Conservation (phyloP, 2,888 invertebrate species). For the Xestobium rufovillosum region DNA sequence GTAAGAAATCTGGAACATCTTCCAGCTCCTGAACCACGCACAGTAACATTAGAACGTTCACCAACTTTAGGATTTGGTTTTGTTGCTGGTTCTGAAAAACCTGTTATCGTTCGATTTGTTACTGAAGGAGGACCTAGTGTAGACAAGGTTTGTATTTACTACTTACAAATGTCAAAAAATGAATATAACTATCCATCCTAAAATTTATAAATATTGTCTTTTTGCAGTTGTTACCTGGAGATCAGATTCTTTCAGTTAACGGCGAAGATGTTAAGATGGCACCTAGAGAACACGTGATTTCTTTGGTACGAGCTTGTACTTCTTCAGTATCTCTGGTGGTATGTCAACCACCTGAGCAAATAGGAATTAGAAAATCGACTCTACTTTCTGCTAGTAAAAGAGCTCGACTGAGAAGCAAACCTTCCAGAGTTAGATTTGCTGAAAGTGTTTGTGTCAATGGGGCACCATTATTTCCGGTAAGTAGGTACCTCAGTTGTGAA, state of each 20-base stretch:
- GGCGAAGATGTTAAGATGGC: slow-evolving; percentile 83
- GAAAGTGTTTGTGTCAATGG: slow-evolving; percentile 84
- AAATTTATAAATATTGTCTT: slow-evolving; percentile 12
- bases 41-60: slow-evolving; percentile 67
- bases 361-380: slow-evolving; percentile 65
- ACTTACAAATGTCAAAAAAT: background rate
- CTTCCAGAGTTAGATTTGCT: slow-evolving; percentile 80
- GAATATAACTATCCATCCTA: background rate
- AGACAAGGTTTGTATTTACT: slow-evolving; percentile 54
- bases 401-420: slow-evolving; percentile 70
- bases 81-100: slow-evolving; percentile 90
- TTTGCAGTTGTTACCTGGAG: slow-evolving; percentile 72
- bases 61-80: slow-evolving; percentile 85
- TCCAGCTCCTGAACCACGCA: slow-evolving; percentile 66
- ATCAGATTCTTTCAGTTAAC: slow-evolving; percentile 84
- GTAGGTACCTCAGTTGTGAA: too few species aligned
- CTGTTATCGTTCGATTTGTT: slow-evolving; percentile 84
- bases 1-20: slow-evolving; percentile 55
- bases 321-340: slow-evolving; percentile 69
- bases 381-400: slow-evolving; percentile 81
- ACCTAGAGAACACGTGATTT: slow-evolving; percentile 82
- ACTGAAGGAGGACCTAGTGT: slow-evolving; percentile 89
- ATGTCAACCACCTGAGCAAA: slow-evolving; percentile 65
- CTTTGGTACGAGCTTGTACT: slow-evolving; percentile 75
- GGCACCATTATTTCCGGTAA: slow-evolving; percentile 71